Evolutionary conservation across 2,888 invertebrate species (phyloP), one percentile per base, ranked within the genome.

Genomic region (Dynastes tityus): DNA sequence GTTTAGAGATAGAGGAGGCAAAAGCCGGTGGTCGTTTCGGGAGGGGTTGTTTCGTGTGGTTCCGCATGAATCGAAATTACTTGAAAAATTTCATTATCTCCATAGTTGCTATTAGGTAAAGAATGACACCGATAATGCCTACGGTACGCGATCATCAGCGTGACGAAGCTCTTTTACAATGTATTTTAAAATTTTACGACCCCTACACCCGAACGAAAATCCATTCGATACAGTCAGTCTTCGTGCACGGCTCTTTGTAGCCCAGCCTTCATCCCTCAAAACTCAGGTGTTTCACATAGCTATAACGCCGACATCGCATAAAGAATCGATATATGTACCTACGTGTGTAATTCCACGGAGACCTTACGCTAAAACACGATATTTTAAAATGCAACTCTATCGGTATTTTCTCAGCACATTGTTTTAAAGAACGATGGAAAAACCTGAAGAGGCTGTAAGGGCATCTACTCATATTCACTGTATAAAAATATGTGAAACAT

Each of bases 21-120:
- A 79, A 79, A 64, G 76, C 68, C 37, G 78, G 68, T 63, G 79
- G 71, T 58, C 67, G 29, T 55, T 76, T 78, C 64, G 71, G 78
- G 53, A 40, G 73, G 77, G 78, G 78, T 63, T 53, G 73, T 78
- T 78, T 76, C 73, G 65, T 73, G 45, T 53, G 80, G 82, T 83
- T 83, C 82, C 82, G 82, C 82, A 83, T 83, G 83, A 81, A 79
- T 67, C 81, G 79, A 82, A 83, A 84, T 84, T 84, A 83, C 81
- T 79, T 77, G 78, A 79, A 80, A 82, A 82, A 82, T 82, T 80
- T 78, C 78, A 78, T 79, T 82, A 81, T 81, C 80, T 78, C 79
- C 80, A 78, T 80, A 80, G 71, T 80, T 79, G 78, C 80, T 79
- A 80, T 81, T 81, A 80, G 79, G 76, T 76, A 80, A 81, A 81